phyloP scores from a whole-genome alignment of 2,797 vertebrate genomes.

The Ctenosaura bakeri region DNA sequence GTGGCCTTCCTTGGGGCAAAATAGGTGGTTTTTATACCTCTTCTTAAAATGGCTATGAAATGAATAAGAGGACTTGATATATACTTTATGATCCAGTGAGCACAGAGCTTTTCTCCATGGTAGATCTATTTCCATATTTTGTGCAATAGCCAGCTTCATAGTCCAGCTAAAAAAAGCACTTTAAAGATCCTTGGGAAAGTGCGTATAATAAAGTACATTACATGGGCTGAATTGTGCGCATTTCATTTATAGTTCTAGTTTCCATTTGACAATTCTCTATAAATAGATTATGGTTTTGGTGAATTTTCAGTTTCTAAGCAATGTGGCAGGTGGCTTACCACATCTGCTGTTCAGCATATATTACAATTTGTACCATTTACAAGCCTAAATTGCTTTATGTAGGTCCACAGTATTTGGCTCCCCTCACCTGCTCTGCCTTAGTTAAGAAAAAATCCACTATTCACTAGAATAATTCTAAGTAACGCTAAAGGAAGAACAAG shows the following conservation, averaged over 20 bases:
- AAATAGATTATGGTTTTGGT: conserved; percentile 10
- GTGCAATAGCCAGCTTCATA: neutral
- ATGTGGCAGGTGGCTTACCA: conserved; percentile 16
- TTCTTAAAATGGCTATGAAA: neutral
- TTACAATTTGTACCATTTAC: neutral
- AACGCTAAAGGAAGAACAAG: neutral
- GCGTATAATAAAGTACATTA: neutral
- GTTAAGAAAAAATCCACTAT: neutral
- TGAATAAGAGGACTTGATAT: neutral
- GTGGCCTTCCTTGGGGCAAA: neutral
- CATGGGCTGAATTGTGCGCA: neutral
- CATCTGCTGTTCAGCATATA: neutral
- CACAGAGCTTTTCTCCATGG: neutral
- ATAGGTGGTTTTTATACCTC: neutral
- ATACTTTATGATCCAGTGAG: neutral
- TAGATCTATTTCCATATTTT: neutral
- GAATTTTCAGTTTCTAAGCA: conserved; percentile 26
- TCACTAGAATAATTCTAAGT: neutral
- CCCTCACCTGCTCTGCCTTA: too few species aligned
- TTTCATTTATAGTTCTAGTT: conserved; percentile 16
- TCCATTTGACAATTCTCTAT: conserved; percentile 9
- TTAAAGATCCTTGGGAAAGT: neutral
- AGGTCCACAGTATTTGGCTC: neutral
- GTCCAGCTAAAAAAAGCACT: neutral
- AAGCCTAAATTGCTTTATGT: neutral